phyloP scores from a whole-genome alignment of 2,888 invertebrate genomes.

The Mythimna vitellina region DNA sequence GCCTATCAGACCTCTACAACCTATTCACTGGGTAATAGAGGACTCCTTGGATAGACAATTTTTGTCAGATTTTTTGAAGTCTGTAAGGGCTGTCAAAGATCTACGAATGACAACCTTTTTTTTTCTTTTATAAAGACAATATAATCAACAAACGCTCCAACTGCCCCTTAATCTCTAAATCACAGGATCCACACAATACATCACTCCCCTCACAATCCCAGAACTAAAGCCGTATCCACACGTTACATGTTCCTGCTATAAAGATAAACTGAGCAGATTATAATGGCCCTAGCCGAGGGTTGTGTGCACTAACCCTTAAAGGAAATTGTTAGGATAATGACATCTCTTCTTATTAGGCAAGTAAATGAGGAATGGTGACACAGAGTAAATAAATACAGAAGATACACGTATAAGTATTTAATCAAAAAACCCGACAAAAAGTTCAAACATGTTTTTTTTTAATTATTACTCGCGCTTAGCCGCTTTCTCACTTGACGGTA shows the following conservation, averaged over 20 bases:
- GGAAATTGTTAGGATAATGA: constrained; percentile 60
- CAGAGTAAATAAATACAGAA: not conserved
- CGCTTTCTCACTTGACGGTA: no score
- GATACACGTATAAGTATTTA: not conserved
- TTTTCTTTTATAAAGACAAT: not conserved
- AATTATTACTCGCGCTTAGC: no score
- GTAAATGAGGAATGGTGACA: constrained; percentile 45
- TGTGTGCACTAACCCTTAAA: constrained; percentile 56
- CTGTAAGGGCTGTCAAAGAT: no score
- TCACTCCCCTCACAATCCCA: constrained; percentile 35
- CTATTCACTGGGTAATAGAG: no score
- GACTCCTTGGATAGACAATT: no score
- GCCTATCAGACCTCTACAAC: no score
- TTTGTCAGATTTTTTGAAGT: no score
- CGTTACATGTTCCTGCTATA: constrained; percentile 57
- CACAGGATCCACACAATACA: constrained; percentile 44
- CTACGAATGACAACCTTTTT: no score
- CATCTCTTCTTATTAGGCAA: constrained; percentile 60
- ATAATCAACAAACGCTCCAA: not conserved
- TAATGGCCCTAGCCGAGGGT: constrained; percentile 38
- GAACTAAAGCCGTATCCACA: constrained; percentile 57
- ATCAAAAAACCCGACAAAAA: no score
- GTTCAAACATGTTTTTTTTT: no score
- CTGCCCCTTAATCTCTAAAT: constrained; percentile 40
- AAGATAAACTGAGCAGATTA: constrained; percentile 64